A percentile compares a stretch with the other conserved stretches of the same genome.
Evolutionary conservation across 2,797 vertebrate species (phyloP).

Genomic region (Halcyon smyrnensis): DNA sequence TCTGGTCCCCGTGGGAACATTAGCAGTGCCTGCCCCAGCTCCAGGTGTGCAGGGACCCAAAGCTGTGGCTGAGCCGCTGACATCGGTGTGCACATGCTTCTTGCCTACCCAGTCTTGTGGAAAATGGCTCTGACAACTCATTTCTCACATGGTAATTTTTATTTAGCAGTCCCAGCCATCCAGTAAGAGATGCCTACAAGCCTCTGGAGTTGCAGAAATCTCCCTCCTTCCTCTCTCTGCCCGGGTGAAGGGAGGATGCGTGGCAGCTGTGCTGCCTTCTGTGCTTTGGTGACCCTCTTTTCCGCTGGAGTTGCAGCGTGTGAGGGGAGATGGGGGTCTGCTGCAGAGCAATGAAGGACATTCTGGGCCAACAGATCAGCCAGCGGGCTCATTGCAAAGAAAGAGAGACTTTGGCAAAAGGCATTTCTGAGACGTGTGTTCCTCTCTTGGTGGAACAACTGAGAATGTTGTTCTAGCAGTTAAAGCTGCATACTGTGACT

Average conservation of each 20-base stretch:
- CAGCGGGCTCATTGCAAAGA: background rate
- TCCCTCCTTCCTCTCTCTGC: background rate
- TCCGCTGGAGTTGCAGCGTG: background rate
- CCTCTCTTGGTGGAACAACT: background rate
- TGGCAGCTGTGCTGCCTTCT: background rate
- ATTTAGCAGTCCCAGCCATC: background rate
- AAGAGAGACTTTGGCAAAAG: background rate
- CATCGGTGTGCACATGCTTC: accelerated
- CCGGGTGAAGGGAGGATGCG: background rate
- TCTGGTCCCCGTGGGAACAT: background rate
- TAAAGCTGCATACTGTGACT: background rate
- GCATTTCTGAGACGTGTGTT: background rate
- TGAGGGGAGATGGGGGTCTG: background rate
- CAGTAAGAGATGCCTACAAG: background rate
- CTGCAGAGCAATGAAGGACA: background rate
- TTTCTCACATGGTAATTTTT: background rate
- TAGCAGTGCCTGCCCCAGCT: background rate
- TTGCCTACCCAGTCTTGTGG: background rate
- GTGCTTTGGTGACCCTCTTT: background rate
- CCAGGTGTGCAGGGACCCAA: background rate
- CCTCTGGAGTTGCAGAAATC: background rate
- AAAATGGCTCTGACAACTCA: background rate
- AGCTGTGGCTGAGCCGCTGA: background rate
- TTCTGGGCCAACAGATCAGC: accelerated
- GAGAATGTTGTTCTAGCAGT: background rate